Percentiles rank a stretch among this genome's conserved stretches.
Conservation (phyloP, 2,888 invertebrate genomes). For the Gonocerus acuteangulatus region DNA sequence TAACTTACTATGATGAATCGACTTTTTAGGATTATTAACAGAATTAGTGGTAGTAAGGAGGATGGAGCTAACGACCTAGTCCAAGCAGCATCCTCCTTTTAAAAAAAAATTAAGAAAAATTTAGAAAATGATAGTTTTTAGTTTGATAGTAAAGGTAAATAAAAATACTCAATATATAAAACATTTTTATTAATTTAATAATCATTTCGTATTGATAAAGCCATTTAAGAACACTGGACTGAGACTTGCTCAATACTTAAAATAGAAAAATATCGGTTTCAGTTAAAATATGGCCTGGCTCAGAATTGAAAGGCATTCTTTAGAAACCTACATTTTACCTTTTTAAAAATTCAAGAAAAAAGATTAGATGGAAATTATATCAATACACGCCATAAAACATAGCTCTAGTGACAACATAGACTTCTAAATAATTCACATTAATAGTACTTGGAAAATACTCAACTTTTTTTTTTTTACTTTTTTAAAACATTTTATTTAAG, state of each 20-base stretch:
- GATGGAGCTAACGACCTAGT: no score
- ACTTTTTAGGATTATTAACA: no score
- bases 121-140: no score
- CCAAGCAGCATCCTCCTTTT: no score
- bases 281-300: conserved; percentile 35
- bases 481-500: not conserved
- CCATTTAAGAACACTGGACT: conserved; percentile 35
- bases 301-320: conserved; percentile 19
- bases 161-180: conserved; percentile 13
- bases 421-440: conserved; percentile 7
- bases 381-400: not conserved
- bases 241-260: conserved; percentile 28
- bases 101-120: no score
- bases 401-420: conserved; percentile 22
- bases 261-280: conserved; percentile 36
- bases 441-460: conserved; percentile 6
- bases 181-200: conserved; percentile 23
- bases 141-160: not conserved
- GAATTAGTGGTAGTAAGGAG: no score
- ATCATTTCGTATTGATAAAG: conserved; percentile 30
- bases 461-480: conserved; percentile 5
- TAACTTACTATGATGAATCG: no score
- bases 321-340: conserved; percentile 25
- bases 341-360: conserved; percentile 9
- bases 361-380: not conserved